These are phyloP conservation scores for Augochlora pura DNA, from an alignment of 1,140 invertebrate species.

Conservation along the genomic window DNA sequence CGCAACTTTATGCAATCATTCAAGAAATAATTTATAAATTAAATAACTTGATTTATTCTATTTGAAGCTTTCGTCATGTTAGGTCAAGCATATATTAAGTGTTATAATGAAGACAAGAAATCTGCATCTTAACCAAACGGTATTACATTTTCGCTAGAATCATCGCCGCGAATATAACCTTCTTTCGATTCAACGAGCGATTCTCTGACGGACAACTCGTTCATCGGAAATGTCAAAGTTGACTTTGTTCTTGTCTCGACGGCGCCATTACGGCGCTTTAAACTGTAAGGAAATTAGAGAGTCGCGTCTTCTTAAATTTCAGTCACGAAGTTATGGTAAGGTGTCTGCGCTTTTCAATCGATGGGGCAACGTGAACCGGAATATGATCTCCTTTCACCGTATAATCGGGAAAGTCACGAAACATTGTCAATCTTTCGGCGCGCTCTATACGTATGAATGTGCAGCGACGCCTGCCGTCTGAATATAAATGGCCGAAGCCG, in stretches of 20 bases:
- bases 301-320: background rate
- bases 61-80: no score
- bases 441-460: slow-evolving; percentile 34
- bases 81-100: no score
- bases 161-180: no score
- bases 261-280: background rate
- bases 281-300: slow-evolving; percentile 13
- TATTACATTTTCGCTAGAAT: no score
- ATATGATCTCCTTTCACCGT: slow-evolving; percentile 43
- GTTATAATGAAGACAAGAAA: no score
- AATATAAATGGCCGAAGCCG: slow-evolving; percentile 37
- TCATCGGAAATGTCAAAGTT: background rate
- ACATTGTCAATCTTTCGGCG: slow-evolving; percentile 36
- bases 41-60: no score
- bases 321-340: slow-evolving; percentile 27
- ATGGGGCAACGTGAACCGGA: slow-evolving; percentile 33
- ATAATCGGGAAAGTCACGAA: slow-evolving; percentile 32
- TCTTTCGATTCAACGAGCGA: no score
- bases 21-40: no score
- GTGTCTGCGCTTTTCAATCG: slow-evolving; percentile 28
- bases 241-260: background rate
- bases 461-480: slow-evolving; percentile 20
- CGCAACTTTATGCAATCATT: no score
- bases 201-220: background rate
- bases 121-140: no score